These are phyloP conservation scores for Oreochromis aureus DNA, from an alignment of 2,113 vertebrate species.

Conservation along the genomic window DNA sequence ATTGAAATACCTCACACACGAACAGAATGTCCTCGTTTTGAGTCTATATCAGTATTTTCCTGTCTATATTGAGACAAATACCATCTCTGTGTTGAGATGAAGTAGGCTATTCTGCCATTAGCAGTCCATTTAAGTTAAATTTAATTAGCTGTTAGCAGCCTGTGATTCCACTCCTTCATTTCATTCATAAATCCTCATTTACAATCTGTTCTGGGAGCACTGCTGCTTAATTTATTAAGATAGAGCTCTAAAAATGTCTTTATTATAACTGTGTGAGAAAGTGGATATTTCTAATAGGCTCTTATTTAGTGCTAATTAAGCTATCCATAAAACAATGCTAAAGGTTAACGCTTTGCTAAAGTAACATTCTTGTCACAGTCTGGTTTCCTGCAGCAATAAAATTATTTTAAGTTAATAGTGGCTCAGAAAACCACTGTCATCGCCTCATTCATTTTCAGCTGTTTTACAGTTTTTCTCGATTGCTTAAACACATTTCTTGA, in stretches of 20 bases:
- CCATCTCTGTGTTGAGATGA: not conserved
- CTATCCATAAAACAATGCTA: not conserved
- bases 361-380: not conserved
- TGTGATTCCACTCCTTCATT: not conserved
- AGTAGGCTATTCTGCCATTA: not conserved
- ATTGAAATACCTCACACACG: not conserved
- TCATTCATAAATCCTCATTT: not conserved
- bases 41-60: not conserved
- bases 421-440: not conserved
- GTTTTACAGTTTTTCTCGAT: not conserved
- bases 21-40: not conserved
- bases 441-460: not conserved
- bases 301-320: not conserved
- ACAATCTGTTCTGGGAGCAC: not conserved
- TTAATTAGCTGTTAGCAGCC: not conserved
- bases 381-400: not conserved
- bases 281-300: not conserved
- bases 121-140: accelerated
- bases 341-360: not conserved
- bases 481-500: no score
- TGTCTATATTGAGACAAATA: accelerated
- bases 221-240: not conserved
- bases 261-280: not conserved
- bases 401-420: not conserved
- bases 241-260: not conserved